Evolutionary conservation across 2,797 vertebrate species (phyloP).

Genomic region (Tangara arthus): DNA sequence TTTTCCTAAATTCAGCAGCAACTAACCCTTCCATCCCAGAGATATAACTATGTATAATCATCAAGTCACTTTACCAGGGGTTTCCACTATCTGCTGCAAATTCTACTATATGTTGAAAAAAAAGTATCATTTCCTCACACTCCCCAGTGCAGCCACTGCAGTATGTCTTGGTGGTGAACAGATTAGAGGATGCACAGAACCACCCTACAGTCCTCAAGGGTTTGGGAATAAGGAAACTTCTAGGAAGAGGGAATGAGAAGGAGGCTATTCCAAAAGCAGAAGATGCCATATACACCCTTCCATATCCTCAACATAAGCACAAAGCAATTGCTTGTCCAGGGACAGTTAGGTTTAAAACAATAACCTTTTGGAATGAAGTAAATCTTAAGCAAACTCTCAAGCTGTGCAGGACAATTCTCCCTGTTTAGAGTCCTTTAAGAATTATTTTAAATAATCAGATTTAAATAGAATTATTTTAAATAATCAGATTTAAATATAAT

Average conservation of each 20-base stretch:
- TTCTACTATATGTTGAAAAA: conserved; percentile 19
- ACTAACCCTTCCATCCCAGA: not conserved
- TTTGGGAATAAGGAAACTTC: not conserved
- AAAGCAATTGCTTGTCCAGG: not conserved
- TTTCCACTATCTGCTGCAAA: not conserved
- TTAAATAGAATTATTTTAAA: not conserved
- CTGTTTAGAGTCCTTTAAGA: not conserved
- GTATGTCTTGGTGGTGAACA: not conserved
- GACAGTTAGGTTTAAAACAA: not conserved
- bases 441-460: not conserved
- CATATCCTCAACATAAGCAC: not conserved
- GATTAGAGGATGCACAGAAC: not conserved
- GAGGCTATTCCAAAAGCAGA: not conserved
- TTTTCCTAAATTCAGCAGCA: not conserved
- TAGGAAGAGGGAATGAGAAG: not conserved
- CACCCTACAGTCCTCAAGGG: not conserved
- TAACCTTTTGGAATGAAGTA: not conserved
- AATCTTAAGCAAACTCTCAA: not conserved
- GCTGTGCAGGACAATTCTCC: not conserved
- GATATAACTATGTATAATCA: not conserved
- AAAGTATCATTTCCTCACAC: not conserved
- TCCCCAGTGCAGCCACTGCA: not conserved
- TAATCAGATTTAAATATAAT: not conserved
- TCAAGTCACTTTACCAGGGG: not conserved
- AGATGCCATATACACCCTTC: not conserved